Evolutionary conservation across 2,888 invertebrate genomes (phyloP).

Genomic region (Apotomis turbidana): DNA sequence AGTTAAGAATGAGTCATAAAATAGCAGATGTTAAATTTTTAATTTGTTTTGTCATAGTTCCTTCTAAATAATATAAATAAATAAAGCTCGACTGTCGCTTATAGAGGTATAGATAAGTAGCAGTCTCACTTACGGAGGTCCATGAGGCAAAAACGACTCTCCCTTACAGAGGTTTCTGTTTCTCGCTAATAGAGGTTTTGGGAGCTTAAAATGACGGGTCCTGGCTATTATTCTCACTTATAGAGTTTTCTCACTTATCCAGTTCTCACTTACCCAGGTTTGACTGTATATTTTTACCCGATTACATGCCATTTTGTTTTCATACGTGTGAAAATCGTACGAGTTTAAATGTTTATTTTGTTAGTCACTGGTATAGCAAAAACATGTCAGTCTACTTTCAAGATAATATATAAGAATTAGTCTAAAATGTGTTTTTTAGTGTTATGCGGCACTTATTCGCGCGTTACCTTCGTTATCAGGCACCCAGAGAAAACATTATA

Average conservation of each 20-base stretch:
- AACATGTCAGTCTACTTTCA: no score
- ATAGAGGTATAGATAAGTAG: slow-evolving; percentile 34
- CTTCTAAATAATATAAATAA: not conserved
- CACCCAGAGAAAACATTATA: no score
- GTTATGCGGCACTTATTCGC: no score
- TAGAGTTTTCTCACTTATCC: slow-evolving; percentile 22
- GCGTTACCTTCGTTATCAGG: no score
- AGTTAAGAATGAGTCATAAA: slow-evolving; percentile 41
- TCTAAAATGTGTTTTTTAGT: no score
- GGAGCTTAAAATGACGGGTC: no score
- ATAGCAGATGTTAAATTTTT: slow-evolving; percentile 42
- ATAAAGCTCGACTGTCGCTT: slow-evolving; percentile 33
- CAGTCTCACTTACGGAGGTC: slow-evolving; percentile 40
- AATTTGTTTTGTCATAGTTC: no score
- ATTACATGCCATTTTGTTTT: no score
- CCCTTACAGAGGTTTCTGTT: slow-evolving; percentile 34
- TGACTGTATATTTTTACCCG: not conserved
- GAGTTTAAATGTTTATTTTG: no score
- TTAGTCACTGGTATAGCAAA: no score
- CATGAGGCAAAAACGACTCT: slow-evolving; percentile 23
- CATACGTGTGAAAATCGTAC: no score
- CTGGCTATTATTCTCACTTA: slow-evolving; percentile 4
- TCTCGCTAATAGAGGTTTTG: slow-evolving; percentile 24
- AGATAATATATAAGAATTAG: no score
- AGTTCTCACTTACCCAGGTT: slow-evolving; percentile 18